These are phyloP conservation scores for Psittacula echo DNA, from an alignment of 2,797 vertebrate species.

Conservation along the genomic window DNA sequence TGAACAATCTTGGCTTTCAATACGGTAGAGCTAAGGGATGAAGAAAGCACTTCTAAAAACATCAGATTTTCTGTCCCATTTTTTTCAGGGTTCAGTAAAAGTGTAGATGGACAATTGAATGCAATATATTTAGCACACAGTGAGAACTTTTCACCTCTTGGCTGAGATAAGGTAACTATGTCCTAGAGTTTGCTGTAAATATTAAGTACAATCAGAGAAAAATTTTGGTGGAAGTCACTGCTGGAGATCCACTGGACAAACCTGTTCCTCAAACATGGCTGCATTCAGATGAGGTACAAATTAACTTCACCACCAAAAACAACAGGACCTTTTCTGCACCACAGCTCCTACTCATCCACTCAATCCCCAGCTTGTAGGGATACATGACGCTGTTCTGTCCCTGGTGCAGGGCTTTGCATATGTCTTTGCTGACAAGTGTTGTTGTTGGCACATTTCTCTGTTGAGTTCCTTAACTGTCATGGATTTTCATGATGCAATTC, in stretches of 20 bases:
- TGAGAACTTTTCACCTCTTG: not conserved
- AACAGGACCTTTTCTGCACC: not conserved
- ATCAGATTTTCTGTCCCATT: not conserved
- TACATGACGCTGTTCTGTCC: not conserved
- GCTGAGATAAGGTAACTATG: not conserved
- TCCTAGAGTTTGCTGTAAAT: not conserved
- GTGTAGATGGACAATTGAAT: not conserved
- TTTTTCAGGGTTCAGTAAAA: not conserved
- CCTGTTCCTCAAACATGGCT: not conserved
- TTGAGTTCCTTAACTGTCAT: not conserved
- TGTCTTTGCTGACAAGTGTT: not conserved
- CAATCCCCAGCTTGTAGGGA: not conserved
- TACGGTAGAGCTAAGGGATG: not conserved
- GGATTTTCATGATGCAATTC: not conserved
- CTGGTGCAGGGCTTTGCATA: not conserved
- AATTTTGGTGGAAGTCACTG: not conserved
- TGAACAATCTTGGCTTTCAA: not conserved
- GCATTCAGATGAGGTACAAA: not conserved
- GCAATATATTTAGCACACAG: not conserved
- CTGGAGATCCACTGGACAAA: not conserved
- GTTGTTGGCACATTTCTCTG: not conserved
- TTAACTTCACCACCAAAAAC: not conserved
- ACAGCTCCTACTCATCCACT: not conserved
- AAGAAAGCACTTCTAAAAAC: not conserved
- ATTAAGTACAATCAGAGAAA: not conserved